Evolutionary conservation across 2,888 invertebrate genomes (phyloP), one percentile per base, ranked within the genome.

Genomic region (Drepanosiphum platanoidis): DNA sequence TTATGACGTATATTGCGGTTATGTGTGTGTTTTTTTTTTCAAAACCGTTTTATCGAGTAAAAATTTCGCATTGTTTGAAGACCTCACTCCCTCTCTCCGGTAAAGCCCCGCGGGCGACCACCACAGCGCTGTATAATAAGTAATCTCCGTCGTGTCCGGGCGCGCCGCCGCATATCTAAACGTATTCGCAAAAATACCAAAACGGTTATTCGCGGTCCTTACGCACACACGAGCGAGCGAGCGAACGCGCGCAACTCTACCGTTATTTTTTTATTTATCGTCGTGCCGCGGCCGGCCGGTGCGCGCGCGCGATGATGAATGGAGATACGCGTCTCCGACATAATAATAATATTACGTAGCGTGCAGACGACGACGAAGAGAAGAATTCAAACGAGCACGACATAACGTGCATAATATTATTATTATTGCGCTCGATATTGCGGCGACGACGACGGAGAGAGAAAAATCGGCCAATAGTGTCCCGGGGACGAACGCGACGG

Each of bases 161-260:
- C 46, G 46, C 30, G 36, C 72, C 30, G 36, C 72, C 46, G 46
- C 30, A 74, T 74, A 46, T 32, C 46, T 74, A 42, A 74, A 42
- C 72, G 72, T 74, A 74, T 46, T 46, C 46, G 72, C 72, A 11
- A 74, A 74, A 46, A 74, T 46, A 74, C 72, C 46, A 74, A 74
- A 46, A 74, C 72, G 42, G 72, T 74, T 46, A 46, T 46, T 46
- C 72, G 72, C 9, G 18, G 52, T 46, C 72, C 42, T n/a, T 46
- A 52, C 30, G 18, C 42, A 22, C 22, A 36, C n/a, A 70, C 36
- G 0, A 1, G 22, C 52, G 18, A 0, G 8, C 52, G 4, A 3
- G 8, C 52, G 1, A 7, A 52, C 46, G 3, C 39, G 39, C 22
- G 52, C 52, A 18, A 52, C 52, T 18, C 52, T 52, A 52, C 52